phyloP scores from a whole-genome alignment of 2,113 vertebrate genomes.

The Delphinus delphis region DNA sequence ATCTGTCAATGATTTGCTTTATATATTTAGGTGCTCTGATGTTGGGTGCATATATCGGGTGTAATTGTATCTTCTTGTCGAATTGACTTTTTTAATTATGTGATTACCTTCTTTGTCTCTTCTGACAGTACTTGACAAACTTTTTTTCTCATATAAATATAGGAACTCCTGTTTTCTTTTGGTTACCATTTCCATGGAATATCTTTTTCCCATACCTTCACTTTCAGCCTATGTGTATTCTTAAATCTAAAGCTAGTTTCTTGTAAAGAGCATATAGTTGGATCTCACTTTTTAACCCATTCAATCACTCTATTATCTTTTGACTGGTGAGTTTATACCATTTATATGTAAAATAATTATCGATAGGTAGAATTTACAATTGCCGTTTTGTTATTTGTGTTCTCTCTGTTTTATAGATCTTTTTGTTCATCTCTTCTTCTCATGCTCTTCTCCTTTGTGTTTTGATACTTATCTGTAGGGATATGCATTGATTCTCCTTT shows the following conservation, averaged over 20 bases:
- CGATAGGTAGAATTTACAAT: not conserved
- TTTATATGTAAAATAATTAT: not conserved
- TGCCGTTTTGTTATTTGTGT: not conserved
- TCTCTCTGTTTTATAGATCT: not conserved
- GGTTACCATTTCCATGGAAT: not conserved
- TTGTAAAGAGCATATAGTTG: not conserved
- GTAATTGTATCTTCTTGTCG: not conserved
- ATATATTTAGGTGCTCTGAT: not conserved
- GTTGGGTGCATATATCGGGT: not conserved
- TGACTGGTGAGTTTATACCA: not conserved
- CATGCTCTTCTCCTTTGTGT: not conserved
- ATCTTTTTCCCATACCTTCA: not conserved
- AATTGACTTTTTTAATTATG: not conserved
- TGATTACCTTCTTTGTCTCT: not conserved
- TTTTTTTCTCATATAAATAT: not conserved
- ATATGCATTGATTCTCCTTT: not conserved
- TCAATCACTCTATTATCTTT: not conserved
- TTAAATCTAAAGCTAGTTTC: not conserved
- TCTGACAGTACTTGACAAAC: not conserved
- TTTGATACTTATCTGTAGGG: not conserved
- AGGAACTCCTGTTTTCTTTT: not conserved
- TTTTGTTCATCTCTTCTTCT: not conserved
- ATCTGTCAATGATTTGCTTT: not conserved
- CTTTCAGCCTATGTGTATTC: not conserved
- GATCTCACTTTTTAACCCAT: not conserved